phyloP scores from a whole-genome alignment of 2,797 vertebrate species.

The Heteromormyrus szaboi region DNA sequence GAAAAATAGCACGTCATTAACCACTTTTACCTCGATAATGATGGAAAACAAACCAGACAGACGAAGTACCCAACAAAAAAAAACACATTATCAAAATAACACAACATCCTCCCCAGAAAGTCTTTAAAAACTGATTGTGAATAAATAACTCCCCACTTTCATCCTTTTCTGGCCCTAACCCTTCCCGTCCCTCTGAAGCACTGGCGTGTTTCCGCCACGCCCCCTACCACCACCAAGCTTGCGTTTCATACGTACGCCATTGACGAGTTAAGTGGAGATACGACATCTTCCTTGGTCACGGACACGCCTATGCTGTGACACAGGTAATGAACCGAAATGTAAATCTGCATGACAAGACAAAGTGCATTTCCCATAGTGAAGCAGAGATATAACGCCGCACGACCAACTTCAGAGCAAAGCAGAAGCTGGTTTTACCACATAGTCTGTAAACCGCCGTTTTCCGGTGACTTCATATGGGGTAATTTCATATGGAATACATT shows the following conservation, averaged over 20 bases:
- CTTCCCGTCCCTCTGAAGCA: background rate
- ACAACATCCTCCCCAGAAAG: background rate
- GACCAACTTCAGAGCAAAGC: background rate
- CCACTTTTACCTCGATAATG: background rate
- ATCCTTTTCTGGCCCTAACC: background rate
- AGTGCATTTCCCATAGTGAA: background rate
- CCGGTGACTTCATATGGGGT: background rate
- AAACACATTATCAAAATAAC: background rate
- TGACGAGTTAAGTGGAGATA: background rate
- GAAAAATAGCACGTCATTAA: background rate
- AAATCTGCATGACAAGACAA: background rate
- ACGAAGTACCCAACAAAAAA: background rate
- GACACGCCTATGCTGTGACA: background rate
- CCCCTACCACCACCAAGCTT: background rate
- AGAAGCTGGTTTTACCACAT: background rate
- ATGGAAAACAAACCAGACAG: background rate
- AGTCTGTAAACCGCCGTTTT: background rate
- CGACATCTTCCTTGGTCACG: background rate
- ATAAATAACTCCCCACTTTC: slow-evolving; percentile 11
- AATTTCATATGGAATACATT: background rate
- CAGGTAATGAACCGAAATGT: background rate
- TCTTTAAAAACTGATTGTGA: background rate
- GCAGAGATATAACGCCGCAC: background rate
- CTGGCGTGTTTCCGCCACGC: background rate
- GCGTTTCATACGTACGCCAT: background rate